These are phyloP conservation scores for Vannuccia rotundouncinata DNA, from an alignment of 2,888 invertebrate species.

Conservation along the genomic window DNA sequence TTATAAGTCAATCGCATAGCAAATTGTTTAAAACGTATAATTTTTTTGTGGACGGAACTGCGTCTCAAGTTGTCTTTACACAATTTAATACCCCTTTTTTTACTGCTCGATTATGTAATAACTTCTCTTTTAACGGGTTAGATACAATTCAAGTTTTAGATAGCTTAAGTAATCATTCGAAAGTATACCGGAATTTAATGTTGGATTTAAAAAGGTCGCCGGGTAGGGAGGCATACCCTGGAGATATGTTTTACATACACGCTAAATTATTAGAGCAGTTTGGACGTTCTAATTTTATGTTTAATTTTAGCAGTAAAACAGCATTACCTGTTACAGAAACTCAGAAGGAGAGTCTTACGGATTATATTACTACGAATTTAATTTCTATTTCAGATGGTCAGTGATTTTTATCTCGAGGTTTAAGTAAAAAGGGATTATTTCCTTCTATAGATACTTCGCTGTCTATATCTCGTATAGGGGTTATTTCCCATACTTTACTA, in stretches of 20 bases:
- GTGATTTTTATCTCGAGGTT: conserved; percentile 36
- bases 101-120: conserved; percentile 38
- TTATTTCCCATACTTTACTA: not conserved
- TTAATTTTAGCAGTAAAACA: conserved; percentile 37
- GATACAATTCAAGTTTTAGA: conserved; percentile 40
- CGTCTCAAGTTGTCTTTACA: conserved; percentile 41
- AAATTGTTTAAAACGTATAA: conserved; percentile 36
- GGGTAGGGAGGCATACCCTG: conserved; percentile 42
- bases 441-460: conserved; percentile 39
- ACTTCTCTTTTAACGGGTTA: conserved; percentile 38
- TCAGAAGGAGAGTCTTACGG: conserved; percentile 37
- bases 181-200: conserved; percentile 41
- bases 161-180: conserved; percentile 39
- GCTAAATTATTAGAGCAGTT: conserved; percentile 41
- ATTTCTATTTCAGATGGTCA: conserved; percentile 41
- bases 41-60: conserved; percentile 37
- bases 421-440: conserved; percentile 36
- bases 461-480: conserved; percentile 40
- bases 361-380: conserved; percentile 39
- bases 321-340: conserved; percentile 40
- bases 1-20: not conserved
- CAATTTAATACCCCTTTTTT: conserved; percentile 41
- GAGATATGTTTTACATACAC: conserved; percentile 42
- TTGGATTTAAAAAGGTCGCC: conserved; percentile 41
- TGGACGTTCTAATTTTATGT: conserved; percentile 37